Base-by-base conservation (phyloP, 1,140 invertebrate genomes). In the Pseudoatta argentina region DNA sequence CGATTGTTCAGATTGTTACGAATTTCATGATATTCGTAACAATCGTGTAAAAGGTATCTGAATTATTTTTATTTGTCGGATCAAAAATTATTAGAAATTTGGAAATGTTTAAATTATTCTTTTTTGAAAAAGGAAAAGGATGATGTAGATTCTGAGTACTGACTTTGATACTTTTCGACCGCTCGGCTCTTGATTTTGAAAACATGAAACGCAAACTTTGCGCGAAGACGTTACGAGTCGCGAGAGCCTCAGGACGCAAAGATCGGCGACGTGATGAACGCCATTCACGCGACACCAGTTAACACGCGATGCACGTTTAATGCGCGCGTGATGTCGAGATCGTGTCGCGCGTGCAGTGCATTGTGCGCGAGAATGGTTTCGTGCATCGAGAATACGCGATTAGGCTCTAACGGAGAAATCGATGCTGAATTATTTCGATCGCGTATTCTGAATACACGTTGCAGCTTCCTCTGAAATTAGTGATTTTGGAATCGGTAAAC, bases 221-320 rank as follows among this genome's bases (percentile, higher is more conserved):
- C 67, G 64, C 61, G 34, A 57, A 7, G 27, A 24, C 12, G 64
- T 69, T 55, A 53, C 16, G 14, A 39, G 48, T 57, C 51, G 53
- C 39, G 10, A 44, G 39, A 44, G 78, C 39, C 66, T 48, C 51
- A 44, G 4, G 66, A 34, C 69, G 44, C 59, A 18, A 21, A 5
- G 55, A 83, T 16, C 21, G 16, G 30, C 69, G 57, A 27, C 34
- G 18, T 27, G 79, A 83, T 5, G 69, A 61, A 63, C 57, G 79
- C 55, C 79, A 51, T 83, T 83, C 71, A 55, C 59, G 82, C 73
- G 82, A 78, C 82, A 67, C 5, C 59, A 73, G 61, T 85, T 85
- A 64, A 85, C 82, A 78, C 63, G 82, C 82, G 82, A 78, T 66
- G 82, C 82, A 85, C 82, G 82, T 85, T 85, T 85, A 78, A 77